A percentile compares a stretch with the other conserved stretches of the same genome.
Conservation (phyloP, 2,888 invertebrate species). For the Tetramorium bicarinatum region DNA sequence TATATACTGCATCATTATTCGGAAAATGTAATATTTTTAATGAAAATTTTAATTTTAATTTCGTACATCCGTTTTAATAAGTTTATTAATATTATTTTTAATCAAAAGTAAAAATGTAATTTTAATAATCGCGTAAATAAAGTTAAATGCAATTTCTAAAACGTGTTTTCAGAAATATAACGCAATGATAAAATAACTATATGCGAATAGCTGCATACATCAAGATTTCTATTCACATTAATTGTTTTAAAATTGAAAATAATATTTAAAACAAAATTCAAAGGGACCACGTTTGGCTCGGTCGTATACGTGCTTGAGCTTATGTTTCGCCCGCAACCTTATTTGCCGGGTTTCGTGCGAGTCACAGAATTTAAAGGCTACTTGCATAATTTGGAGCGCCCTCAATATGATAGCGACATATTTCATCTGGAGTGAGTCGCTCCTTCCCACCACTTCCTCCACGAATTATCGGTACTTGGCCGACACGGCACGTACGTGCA, state of each 20-base stretch:
- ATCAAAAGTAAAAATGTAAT: not conserved
- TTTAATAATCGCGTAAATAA: not conserved
- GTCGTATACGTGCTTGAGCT: not conserved
- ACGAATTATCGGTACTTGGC: constrained; percentile 56
- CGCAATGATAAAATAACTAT: not conserved
- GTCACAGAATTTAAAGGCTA: constrained; percentile 28
- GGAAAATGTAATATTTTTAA: constrained; percentile 19
- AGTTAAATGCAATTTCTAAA: not conserved
- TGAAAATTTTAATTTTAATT: not conserved
- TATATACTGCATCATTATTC: not conserved
- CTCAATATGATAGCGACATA: constrained; percentile 51
- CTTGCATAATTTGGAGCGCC: constrained; percentile 53
- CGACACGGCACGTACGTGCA: constrained; percentile 52
- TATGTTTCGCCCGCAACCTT: not conserved
- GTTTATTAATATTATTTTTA: constrained; percentile 13
- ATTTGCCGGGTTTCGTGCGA: constrained; percentile 1
- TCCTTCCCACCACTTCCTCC: constrained; percentile 18
- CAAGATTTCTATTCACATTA: not conserved
- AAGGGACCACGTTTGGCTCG: not conserved
- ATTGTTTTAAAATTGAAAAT: not conserved
- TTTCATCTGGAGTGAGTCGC: constrained; percentile 46
- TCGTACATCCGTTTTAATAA: not conserved
- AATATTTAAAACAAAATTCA: not conserved
- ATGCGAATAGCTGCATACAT: not conserved
- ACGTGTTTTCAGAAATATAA: not conserved